Evolutionary conservation across 2,797 vertebrate genomes (phyloP), one percentile per base, ranked within the genome.

Genomic region (Novumbra hubbsi): DNA sequence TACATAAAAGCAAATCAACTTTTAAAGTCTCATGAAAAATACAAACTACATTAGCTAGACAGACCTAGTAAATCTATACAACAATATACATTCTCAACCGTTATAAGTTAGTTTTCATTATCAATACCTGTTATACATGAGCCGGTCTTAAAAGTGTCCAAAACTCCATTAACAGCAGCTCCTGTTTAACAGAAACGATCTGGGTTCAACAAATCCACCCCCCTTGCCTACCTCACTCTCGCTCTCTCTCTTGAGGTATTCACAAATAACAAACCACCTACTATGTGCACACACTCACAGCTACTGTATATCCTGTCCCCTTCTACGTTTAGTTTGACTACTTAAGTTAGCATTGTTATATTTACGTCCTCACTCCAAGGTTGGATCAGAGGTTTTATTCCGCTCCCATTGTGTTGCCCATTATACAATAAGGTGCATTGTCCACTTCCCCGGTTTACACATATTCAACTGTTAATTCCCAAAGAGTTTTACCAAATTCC

Each of bases 71-170:
- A 28, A 64, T 28, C 27, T 15, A 32, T 30, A 19, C 2, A 17
- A 32, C 30, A 17, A 7, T 30, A 32, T 15, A 64, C 27, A 63
- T 64, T 32, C 62, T 30, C 6, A 30, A 17, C 27, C 32, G 24
- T 14, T 28, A 30, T 5, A 5, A 14, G 27, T 30, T 32, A 7
- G 2, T 38, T 30, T n/a, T 27, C 19, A 71, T 19, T 8, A 45
- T 16, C 1, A 67, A 49, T 57, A 72, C 70, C 73, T 67, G 41
- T 66, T 27, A 57, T 41, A 67, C 77, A 57, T 74, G 50, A 76
- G 72, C 34, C 78, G 68, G 82, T 76, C 84, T 84, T 87, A 81
- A 73, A 84, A 76, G 52, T 65, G 5, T 62, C 32, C 28, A 76
- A 73, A 45, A 15, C 12, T 48, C 57, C 71, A 64, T 48, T 38